phyloP scores from a whole-genome alignment of 2,113 vertebrate species.

The Atractosteus spatula region DNA sequence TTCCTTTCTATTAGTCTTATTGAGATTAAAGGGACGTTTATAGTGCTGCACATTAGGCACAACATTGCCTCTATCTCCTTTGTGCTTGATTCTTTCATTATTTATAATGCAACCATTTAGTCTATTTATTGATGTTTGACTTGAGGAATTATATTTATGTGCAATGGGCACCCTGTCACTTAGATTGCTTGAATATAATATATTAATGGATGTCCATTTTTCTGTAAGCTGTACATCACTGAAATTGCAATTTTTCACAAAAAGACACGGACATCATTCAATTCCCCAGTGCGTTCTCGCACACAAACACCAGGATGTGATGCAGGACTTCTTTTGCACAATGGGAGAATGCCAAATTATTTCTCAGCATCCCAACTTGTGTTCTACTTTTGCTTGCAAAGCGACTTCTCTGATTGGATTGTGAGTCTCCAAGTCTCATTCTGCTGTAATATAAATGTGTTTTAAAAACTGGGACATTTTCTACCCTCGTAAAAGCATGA shows the following conservation, averaged over 20 bases:
- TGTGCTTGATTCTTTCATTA: slow-evolving; percentile 10
- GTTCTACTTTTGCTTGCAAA: no score
- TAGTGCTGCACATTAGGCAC: slow-evolving; percentile 1
- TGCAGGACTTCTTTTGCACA: neutral
- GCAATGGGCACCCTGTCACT: slow-evolving; percentile 18
- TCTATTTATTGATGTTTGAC: slow-evolving; percentile 6
- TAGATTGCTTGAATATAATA: slow-evolving; percentile 20
- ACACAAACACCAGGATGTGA: neutral
- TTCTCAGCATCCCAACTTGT: no score
- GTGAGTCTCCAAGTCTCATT: no score
- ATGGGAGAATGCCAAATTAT: neutral
- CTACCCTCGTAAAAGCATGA: no score
- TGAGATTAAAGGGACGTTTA: slow-evolving; percentile 6
- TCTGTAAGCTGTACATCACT: no score
- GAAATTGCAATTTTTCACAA: no score
- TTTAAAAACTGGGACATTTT: no score
- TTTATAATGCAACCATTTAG: slow-evolving; percentile 20
- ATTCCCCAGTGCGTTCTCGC: neutral
- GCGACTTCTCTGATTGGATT: no score
- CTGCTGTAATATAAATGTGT: no score
- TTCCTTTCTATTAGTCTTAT: neutral
- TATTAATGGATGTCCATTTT: neutral
- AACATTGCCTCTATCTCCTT: neutral
- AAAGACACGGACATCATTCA: neutral
- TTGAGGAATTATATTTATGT: slow-evolving; percentile 28